phyloP scores from a whole-genome alignment of 2,113 vertebrate genomes.

The Condylura cristata region DNA sequence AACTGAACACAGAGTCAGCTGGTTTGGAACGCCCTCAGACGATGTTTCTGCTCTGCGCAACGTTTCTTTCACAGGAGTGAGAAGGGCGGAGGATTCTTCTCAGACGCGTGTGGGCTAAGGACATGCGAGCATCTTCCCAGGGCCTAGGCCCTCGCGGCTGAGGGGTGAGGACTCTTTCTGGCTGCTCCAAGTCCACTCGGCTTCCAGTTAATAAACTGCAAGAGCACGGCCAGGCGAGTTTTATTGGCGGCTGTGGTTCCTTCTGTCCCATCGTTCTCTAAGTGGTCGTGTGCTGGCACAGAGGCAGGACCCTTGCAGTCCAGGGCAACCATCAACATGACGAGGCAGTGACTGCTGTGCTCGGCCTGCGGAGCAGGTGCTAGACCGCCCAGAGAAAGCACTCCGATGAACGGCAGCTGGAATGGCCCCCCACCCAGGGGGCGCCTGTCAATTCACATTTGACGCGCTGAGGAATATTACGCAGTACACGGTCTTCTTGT shows the following conservation, averaged over 20 bases:
- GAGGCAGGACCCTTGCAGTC: neutral
- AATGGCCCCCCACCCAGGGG: rapidly evolving
- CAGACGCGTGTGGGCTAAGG: neutral
- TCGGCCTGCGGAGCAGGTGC: neutral
- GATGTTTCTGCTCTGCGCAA: neutral
- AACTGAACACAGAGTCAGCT: neutral
- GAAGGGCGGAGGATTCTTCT: conserved; percentile 11
- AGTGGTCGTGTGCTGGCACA: neutral
- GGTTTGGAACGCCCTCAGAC: neutral
- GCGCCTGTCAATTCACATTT: neutral
- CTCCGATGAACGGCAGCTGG: neutral
- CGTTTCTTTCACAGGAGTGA: neutral
- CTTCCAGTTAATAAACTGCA: neutral
- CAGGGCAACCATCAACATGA: neutral
- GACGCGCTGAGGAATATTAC: neutral
- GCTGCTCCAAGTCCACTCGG: neutral
- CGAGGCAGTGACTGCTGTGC: neutral
- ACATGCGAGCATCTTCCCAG: conserved; percentile 17
- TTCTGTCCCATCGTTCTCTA: neutral
- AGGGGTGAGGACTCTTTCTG: conserved; percentile 8
- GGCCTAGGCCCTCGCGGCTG: conserved; percentile 12
- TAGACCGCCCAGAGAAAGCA: neutral
- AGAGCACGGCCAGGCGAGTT: neutral
- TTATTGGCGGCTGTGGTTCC: neutral
- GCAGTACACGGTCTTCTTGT: neutral